Evolutionary conservation across 2,113 vertebrate genomes (phyloP).

Genomic region (Asarcornis scutulata): DNA sequence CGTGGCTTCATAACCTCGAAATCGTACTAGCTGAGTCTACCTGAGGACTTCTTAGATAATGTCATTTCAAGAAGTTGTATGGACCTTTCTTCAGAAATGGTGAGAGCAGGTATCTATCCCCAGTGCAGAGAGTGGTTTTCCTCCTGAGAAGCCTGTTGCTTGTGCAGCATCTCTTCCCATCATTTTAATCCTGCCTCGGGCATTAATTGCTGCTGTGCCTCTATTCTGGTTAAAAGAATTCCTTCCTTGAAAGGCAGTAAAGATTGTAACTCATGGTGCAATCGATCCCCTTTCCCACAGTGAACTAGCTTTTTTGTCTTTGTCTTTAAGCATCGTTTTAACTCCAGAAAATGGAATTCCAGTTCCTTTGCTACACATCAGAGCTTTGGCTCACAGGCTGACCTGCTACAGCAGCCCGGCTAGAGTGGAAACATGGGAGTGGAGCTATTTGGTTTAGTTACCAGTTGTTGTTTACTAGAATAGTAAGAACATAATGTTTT

Average conservation of each 20-base stretch:
- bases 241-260: not conserved
- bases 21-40: not conserved
- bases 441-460: constrained; percentile 42
- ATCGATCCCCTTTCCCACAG: not conserved
- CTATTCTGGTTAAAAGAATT: not conserved
- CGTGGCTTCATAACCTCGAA: not conserved
- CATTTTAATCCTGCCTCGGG: not conserved
- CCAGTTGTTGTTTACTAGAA: constrained; percentile 49
- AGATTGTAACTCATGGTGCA: not conserved
- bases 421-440: constrained; percentile 19
- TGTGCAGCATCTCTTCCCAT: not conserved
- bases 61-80: not conserved
- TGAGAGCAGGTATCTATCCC: not conserved
- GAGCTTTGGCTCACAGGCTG: not conserved
- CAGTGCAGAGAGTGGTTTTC: not conserved
- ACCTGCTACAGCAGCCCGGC: not conserved
- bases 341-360: not conserved
- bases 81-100: not conserved
- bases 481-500: constrained; percentile 63
- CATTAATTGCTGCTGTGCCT: accelerated
- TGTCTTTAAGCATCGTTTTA: not conserved
- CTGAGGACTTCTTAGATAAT: not conserved
- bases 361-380: not conserved
- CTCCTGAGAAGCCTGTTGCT: not conserved
- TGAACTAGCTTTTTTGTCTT: not conserved